Evolutionary conservation across 2,113 vertebrate species (phyloP).

Genomic region (Grammomys surdaster): DNA sequence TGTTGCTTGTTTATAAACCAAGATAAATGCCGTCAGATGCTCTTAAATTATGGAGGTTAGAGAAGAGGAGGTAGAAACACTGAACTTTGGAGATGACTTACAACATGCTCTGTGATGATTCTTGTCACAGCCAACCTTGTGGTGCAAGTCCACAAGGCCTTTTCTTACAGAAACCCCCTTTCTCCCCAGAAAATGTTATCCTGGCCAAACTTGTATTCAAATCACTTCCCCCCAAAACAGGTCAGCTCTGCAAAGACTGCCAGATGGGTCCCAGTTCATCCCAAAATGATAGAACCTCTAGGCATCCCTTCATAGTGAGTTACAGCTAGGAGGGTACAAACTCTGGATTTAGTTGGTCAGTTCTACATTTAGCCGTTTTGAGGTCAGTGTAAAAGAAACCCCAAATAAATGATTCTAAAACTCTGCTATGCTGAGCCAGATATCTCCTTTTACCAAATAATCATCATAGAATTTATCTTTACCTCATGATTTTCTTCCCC

Average conservation of each 20-base stretch:
- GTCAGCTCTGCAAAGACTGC: neutral
- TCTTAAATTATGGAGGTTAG: neutral
- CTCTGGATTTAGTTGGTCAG: neutral
- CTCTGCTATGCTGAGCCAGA: neutral
- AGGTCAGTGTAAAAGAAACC: neutral
- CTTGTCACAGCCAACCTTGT: neutral
- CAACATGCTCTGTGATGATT: neutral
- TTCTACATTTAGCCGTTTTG: neutral
- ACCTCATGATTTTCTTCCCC: neutral
- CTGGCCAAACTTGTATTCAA: neutral
- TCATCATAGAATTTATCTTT: neutral
- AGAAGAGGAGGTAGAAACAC: neutral
- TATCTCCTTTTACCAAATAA: slow-evolving; percentile 24
- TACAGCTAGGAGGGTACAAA: neutral
- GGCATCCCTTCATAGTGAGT: neutral
- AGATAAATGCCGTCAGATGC: neutral
- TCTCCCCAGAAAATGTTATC: neutral
- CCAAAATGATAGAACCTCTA: neutral
- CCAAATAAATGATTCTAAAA: slow-evolving; percentile 8
- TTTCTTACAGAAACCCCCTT: neutral
- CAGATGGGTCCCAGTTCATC: neutral
- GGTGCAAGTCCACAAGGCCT: neutral
- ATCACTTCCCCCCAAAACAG: neutral
- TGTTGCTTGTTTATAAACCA: neutral
- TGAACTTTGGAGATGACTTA: neutral